These are phyloP conservation scores for Tenebrio molitor DNA, from an alignment of 1,140 invertebrate genomes.

Conservation along the genomic window DNA sequence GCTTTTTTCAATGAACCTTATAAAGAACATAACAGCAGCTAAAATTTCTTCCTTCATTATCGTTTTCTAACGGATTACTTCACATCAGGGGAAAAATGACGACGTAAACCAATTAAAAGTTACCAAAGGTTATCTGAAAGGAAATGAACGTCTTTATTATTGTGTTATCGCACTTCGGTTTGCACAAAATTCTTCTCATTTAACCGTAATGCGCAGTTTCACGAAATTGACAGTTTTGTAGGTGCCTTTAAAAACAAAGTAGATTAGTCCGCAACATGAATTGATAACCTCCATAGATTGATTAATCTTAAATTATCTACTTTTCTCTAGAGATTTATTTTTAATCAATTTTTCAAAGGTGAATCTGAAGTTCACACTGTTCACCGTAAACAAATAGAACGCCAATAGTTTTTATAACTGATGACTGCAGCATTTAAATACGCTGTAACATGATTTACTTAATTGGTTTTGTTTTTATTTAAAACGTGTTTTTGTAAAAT, in stretches of 20 bases:
- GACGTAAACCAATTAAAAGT: constrained; percentile 25
- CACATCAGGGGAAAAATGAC: constrained; percentile 37
- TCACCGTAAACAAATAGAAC: no score
- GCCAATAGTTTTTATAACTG: no score
- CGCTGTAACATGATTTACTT: neutral
- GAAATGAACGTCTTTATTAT: constrained; percentile 27
- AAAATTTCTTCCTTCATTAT: constrained; percentile 68
- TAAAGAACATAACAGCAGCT: constrained; percentile 68
- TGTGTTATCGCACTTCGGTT: constrained; percentile 15
- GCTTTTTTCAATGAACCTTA: constrained; percentile 69
- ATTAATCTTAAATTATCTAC: constrained; percentile 28
- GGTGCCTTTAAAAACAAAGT: constrained; percentile 6
- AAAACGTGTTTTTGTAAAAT: no score
- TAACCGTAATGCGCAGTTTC: constrained; percentile 19
- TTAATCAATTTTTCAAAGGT: neutral
- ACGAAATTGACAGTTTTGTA: constrained; percentile 19
- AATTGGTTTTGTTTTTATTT: no score
- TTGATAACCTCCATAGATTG: constrained; percentile 26
- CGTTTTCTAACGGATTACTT: constrained; percentile 22
- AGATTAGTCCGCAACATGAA: constrained; percentile 5
- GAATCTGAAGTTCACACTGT: constrained; percentile 9
- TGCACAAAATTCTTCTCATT: constrained; percentile 18
- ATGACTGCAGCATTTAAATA: no score
- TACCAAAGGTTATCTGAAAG: constrained; percentile 37
- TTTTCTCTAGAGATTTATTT: constrained; percentile 16